phyloP scores from a whole-genome alignment of 35 echinoderm and acorn worm species.

The Ophiothrix spiculata region DNA sequence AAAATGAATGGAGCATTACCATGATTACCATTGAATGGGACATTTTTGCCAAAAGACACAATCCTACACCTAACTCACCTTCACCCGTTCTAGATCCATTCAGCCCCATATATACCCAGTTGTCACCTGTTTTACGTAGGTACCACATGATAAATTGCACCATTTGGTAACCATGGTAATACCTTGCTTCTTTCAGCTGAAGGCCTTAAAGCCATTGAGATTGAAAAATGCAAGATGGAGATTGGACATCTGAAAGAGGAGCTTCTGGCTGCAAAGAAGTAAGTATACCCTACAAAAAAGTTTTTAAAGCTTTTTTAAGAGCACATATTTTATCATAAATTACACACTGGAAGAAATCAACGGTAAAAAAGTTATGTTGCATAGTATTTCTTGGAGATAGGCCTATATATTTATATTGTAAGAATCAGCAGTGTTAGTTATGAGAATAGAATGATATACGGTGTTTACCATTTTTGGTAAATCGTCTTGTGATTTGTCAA shows the following conservation, averaged over 20 bases:
- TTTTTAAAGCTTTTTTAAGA: no score
- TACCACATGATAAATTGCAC: background rate
- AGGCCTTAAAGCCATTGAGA: conserved; percentile 84
- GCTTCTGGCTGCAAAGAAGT: conserved; percentile 62
- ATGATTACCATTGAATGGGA: background rate
- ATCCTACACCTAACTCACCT: background rate
- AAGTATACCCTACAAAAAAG: conserved; percentile 19
- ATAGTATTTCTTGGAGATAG: no score
- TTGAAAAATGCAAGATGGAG: conserved; percentile 89
- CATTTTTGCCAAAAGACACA: background rate
- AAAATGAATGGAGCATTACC: no score
- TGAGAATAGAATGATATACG: no score
- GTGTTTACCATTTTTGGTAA: no score
- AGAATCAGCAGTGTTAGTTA: no score
- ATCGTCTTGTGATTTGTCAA: no score
- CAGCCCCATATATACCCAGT: background rate
- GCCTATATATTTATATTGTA: no score
- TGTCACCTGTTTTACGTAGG: background rate
- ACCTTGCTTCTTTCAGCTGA: conserved; percentile 53
- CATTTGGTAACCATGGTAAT: background rate
- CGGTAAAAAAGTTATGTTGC: no score
- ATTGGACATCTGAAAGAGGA: conserved; percentile 60
- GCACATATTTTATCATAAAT: no score
- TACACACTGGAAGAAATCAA: no score
- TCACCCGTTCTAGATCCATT: background rate